phyloP scores from a whole-genome alignment of 2,113 vertebrate species.

The Nymphicus hollandicus region DNA sequence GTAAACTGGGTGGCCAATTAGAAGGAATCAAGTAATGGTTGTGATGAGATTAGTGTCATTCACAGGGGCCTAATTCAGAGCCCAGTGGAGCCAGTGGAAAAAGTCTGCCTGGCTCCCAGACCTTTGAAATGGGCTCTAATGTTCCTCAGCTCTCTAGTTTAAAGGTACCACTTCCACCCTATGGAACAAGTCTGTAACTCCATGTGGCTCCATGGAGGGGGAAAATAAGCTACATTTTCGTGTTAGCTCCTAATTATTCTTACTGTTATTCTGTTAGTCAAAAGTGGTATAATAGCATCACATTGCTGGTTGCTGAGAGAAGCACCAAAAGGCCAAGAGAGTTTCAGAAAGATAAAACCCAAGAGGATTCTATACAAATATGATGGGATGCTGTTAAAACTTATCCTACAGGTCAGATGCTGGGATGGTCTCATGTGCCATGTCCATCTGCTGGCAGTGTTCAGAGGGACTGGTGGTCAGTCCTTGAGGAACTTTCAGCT shows the following conservation, averaged over 20 bases:
- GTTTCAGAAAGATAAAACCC: background rate
- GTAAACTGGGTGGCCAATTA: constrained; percentile 56
- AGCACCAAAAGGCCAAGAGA: background rate
- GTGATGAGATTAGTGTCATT: constrained; percentile 53
- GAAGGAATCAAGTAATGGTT: constrained; percentile 18
- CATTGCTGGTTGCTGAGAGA: background rate
- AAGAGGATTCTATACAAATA: background rate
- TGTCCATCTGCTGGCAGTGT: background rate
- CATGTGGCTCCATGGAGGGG: background rate
- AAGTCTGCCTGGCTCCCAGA: background rate
- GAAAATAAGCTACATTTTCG: background rate
- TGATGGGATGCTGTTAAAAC: background rate
- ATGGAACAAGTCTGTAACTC: background rate
- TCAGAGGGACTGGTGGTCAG: background rate
- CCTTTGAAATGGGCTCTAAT: background rate
- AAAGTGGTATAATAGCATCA: background rate
- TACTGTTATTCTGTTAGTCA: background rate
- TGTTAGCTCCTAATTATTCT: background rate
- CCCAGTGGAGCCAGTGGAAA: background rate
- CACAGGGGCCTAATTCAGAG: background rate
- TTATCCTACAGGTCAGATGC: background rate
- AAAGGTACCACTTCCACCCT: background rate
- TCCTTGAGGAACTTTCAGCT: background rate
- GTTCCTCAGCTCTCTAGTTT: background rate
- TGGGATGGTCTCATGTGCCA: background rate